A percentile compares a stretch with the other conserved stretches of the same genome.
Evolutionary conservation across 2,888 invertebrate species (phyloP).

Genomic region (Oligia latruncula): DNA sequence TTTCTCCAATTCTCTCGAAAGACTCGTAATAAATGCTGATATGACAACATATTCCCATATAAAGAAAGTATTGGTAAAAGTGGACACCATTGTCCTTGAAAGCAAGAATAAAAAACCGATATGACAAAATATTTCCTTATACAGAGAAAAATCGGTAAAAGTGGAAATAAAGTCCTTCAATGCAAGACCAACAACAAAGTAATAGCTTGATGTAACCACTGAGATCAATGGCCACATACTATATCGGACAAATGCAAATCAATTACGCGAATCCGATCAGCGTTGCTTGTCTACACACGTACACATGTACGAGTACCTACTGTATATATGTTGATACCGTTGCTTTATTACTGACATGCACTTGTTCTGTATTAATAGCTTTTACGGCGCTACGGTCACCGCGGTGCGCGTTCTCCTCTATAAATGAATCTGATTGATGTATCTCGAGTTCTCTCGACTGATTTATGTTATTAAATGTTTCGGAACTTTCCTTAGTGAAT

Average conservation of each 20-base stretch:
- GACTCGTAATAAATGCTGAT: neutral
- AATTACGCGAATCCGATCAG: slow-evolving; percentile 69
- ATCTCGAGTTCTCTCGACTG: slow-evolving; percentile 37
- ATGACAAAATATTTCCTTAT: slow-evolving; percentile 13
- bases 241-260: slow-evolving; percentile 76
- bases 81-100: neutral
- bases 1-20: neutral
- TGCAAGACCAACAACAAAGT: slow-evolving; percentile 34
- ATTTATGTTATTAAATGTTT: slow-evolving; percentile 56
- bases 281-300: slow-evolving; percentile 67
- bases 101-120: neutral
- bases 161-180: slow-evolving; percentile 16
- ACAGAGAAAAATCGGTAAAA: slow-evolving; percentile 18
- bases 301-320: slow-evolving; percentile 67
- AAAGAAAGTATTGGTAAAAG: slow-evolving; percentile 11
- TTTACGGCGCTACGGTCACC: slow-evolving; percentile 62
- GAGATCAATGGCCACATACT: slow-evolving; percentile 70
- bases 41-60: neutral
- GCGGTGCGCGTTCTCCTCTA: slow-evolving; percentile 36
- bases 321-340: slow-evolving; percentile 66
- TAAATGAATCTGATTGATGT: slow-evolving; percentile 57
- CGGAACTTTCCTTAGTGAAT: slow-evolving; percentile 58
- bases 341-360: slow-evolving; percentile 64
- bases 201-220: slow-evolving; percentile 32
- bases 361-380: slow-evolving; percentile 62